Evolutionary conservation across 2,797 vertebrate genomes (phyloP), one percentile per base, ranked within the genome.

Genomic region (Microchirus variegatus): DNA sequence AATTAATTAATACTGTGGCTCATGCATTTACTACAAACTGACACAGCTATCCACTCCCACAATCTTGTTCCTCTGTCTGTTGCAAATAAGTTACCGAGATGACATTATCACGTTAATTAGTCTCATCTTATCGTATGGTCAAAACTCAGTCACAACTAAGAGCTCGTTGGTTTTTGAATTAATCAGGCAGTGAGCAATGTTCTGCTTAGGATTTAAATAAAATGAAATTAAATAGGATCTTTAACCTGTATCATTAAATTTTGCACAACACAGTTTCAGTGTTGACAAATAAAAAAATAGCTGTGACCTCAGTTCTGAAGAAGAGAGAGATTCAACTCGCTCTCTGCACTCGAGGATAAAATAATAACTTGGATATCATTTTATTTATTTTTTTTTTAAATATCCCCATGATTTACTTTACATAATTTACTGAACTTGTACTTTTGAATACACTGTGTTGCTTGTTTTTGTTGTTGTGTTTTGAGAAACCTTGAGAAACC

Each of bases 41-140:
- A 52, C 70, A 76, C 58, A 48, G 46, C 52, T 17, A 26, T 56
- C 48, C 49, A 46, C 80, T 75, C 73, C 62, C 49, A 66, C 13
- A 31, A 55, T 78, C 70, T 44, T 57, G 43, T 78, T 68, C 59
- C 26, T 57, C 50, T 68, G 59, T 72, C 66, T 49, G 48, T 58
- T 75, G 68, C 65, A 76, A 80, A 86, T 83, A 56, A 82, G 66
- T 9, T 73, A 48, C 53, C 77, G 59, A 62, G 55, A 46, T 31
- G 48, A 59, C 52, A 74, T 81, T 81, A 79, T 85, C 58, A 79
- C 81, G 82, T 81, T 80, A 81, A 87, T 87, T 80, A 83, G 66
- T 75, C 75, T 73, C 58, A 62, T 75, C 75, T 73, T 55, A 62
- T 83, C 59, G 49, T 80, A 62, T 82, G 73, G 69, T 77, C 73